These are phyloP conservation scores for Heliocidaris tuberculata DNA, from an alignment of 35 echinoderm and acorn worm species.

Conservation along the genomic window DNA sequence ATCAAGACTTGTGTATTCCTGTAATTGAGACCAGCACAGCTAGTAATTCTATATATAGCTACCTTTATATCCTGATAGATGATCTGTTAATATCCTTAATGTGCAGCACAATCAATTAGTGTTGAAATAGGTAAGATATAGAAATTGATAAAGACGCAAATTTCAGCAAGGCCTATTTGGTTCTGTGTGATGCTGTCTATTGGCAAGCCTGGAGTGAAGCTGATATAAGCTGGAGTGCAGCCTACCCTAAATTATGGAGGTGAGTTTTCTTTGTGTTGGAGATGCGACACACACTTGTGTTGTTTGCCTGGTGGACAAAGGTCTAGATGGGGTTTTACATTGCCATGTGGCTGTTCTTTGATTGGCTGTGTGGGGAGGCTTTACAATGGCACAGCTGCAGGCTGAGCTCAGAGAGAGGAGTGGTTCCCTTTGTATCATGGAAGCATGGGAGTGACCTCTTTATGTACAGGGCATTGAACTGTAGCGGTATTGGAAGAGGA, in stretches of 20 bases:
- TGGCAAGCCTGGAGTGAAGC: neutral
- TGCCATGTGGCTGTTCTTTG: neutral
- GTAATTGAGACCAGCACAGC: neutral
- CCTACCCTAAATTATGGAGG: neutral
- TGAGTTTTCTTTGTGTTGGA: conserved; percentile 30
- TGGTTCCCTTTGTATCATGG: neutral
- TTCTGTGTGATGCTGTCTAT: neutral
- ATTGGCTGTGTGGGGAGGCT: conserved; percentile 15
- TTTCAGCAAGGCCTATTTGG: neutral
- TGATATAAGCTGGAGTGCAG: neutral
- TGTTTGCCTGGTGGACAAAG: conserved; percentile 24
- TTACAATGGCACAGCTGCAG: neutral
- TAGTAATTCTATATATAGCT: neutral
- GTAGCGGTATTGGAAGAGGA: neutral
- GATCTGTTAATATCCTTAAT: neutral
- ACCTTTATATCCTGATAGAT: neutral
- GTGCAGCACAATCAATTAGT: neutral
- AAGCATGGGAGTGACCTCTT: conserved; percentile 18
- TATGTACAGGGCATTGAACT: conserved; percentile 7
- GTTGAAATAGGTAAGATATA: neutral
- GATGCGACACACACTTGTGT: conserved; percentile 28
- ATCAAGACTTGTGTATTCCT: neutral
- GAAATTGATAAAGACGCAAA: neutral
- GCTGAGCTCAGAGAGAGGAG: neutral
- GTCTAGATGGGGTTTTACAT: conserved; percentile 21